phyloP scores from a whole-genome alignment of 1,140 invertebrate genomes.

The Chrysoperla carnea region DNA sequence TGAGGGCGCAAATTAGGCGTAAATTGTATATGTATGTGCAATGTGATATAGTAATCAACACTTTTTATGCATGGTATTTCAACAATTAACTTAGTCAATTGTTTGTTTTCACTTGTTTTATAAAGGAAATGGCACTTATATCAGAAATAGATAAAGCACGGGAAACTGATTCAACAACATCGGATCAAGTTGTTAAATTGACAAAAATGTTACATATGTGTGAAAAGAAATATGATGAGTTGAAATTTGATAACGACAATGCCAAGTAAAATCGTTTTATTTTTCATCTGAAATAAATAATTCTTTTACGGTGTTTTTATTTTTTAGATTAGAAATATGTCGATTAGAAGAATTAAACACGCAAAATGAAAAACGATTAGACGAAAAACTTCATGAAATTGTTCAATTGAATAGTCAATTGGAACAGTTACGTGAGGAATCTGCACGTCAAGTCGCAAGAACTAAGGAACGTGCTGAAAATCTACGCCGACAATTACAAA shows the following conservation, averaged over 20 bases:
- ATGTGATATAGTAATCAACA: too few relatives aligned
- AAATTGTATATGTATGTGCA: too few relatives aligned
- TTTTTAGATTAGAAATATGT: slow-evolving; percentile 16
- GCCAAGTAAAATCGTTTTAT: too few relatives aligned
- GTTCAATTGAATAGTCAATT: slow-evolving; percentile 42
- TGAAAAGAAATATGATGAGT: too few relatives aligned
- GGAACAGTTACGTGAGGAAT: slow-evolving; percentile 48
- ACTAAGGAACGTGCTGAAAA: slow-evolving; percentile 47
- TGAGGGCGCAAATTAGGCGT: too few relatives aligned
- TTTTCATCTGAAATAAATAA: too few relatives aligned
- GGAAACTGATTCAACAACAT: slow-evolving; percentile 20
- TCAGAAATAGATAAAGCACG: slow-evolving; percentile 19
- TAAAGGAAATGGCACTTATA: slow-evolving; percentile 14
- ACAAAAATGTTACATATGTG: too few relatives aligned
- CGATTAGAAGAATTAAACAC: slow-evolving; percentile 27
- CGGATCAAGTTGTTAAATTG: slow-evolving; percentile 13
- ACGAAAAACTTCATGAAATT: slow-evolving; percentile 34
- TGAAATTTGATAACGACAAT: too few relatives aligned
- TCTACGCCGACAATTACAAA: slow-evolving; percentile 34
- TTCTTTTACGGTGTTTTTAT: too few relatives aligned
- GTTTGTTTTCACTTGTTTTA: too few relatives aligned
- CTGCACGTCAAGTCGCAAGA: slow-evolving; percentile 45
- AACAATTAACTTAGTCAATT: too few relatives aligned
- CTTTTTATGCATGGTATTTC: too few relatives aligned
- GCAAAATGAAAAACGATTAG: slow-evolving; percentile 28